A percentile compares a stretch with the other conserved stretches of the same genome.
phyloP scores from a whole-genome alignment of 1,140 invertebrate species.

The Drosophila sturtevanti region DNA sequence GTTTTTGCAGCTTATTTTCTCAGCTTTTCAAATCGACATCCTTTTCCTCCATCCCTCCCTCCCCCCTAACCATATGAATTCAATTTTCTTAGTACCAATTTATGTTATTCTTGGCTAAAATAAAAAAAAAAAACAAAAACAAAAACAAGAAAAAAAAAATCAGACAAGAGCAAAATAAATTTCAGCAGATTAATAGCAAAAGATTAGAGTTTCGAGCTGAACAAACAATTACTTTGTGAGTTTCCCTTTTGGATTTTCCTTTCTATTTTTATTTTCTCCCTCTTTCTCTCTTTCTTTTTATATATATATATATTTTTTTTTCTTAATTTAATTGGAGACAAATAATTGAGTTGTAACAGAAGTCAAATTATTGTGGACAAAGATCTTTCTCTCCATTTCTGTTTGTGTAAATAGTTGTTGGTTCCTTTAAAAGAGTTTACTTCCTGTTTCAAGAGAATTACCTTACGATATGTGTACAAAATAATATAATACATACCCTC shows the following conservation, averaged over 20 bases:
- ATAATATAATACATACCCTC: neutral
- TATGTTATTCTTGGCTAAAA: constrained; percentile 49
- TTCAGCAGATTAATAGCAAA: constrained; percentile 48
- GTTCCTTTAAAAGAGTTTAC: neutral
- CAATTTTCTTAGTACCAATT: constrained; percentile 13
- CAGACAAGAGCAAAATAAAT: constrained; percentile 48
- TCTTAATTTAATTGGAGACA: constrained; percentile 6
- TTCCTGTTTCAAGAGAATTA: constrained; percentile 28
- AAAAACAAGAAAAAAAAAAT: constrained; percentile 13
- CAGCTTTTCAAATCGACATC: no score
- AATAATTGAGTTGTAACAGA: constrained; percentile 15
- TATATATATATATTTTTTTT: neutral
- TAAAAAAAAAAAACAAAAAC: constrained; percentile 33
- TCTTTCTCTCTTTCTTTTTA: neutral
- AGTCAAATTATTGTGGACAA: constrained; percentile 1
- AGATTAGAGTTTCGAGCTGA: constrained; percentile 41
- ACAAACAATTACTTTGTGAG: constrained; percentile 18
- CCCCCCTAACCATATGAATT: constrained; percentile 10
- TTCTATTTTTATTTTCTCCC: neutral
- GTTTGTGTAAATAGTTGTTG: neutral
- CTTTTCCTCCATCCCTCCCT: no score
- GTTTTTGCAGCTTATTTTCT: constrained; percentile 29
- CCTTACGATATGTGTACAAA: neutral
- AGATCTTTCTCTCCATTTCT: neutral
- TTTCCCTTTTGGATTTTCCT: constrained; percentile 15